Base-by-base conservation (phyloP, 2,888 invertebrate genomes). In the Nipponacmea schrenckii region DNA sequence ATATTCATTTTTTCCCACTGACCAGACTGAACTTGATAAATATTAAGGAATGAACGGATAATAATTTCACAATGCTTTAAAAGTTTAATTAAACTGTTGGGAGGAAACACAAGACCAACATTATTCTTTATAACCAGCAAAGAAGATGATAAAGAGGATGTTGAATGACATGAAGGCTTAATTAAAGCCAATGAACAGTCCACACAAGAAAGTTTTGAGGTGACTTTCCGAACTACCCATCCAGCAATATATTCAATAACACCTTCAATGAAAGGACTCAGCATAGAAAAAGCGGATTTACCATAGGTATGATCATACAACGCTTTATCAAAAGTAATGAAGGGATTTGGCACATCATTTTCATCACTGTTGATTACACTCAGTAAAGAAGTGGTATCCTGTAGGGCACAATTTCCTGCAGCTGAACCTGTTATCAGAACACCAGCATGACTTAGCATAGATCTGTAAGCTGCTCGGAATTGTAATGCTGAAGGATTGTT, bases 401-500 rank as follows among this genome's bases (percentile, higher is more conserved):
- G 48, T 15, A 17, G 48, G 12, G 12, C 14, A 3, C 48, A 48
- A 48, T 48, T 48, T 48, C 48, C 48, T 15, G 12, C 17, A 15
- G 12, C 48, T 15, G 48, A 48, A 17, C 14, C 48, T 48, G 12
- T 48, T 1, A 48, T 48, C 12, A 1, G 12, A 48, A 48, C 48
- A 15, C 48, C 48, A 3, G 48, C 48, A 48, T 48, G 48, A 3
- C 48, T 48, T 15, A 69, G 46, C 46, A 69, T 46, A 15, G 62
- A 31, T 4, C 69, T n/a, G 10, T 64, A 14, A 24, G 69, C 44
- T 46, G 64, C 45, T 31, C 64, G 20, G 27, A 69, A 69, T 48
- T 69, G 64, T 15, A 69, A 26, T 15, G 48, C 26, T 14, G 69
- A 46, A 26, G 69, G 64, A 24, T 64, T 69, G 26, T 69, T 64